Evolutionary conservation across 2,797 vertebrate species (phyloP), one percentile per base, ranked within the genome.

Genomic region (Hybognathus amarus): DNA sequence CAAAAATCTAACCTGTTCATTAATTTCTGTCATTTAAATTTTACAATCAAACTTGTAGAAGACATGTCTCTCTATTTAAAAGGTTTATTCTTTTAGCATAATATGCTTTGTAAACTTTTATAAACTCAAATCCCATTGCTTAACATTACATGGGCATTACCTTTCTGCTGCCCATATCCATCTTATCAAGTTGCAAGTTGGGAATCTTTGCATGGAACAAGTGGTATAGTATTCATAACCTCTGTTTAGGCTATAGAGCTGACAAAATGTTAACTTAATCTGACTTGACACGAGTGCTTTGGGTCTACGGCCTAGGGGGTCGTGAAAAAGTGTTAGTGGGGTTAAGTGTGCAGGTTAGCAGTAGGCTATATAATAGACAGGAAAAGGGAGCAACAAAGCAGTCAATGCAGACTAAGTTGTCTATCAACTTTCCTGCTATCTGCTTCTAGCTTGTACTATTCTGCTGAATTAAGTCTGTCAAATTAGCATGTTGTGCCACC

Each of bases 401-500:
- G 61, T 75, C 61, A 66, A 52, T 42, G 59, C 61, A 56, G 47
- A 52, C 36, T 73, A 20, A 17, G 24, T 59, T 36, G 56, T 63
- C 38, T 6, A 63, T 63, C 52, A 61, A 42, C 38, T n/a, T 71
- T 27, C 33, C 52, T 56, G 30, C 30, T n/a, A 15, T 80, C 61
- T 45, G n/a, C 67, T 67, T 17, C 47, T 73, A 52, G 67, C 42
- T 54, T 24, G 45, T 24, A 92, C 92, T 93, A 92, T 94, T 93
- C 68, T 93, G 92, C 94, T 93, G 91, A 92, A 92, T 91, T 91
- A 90, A 92, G 96, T 95, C 96, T 97, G 97, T 95, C 95, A 93
- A 95, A 97, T 98, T 97, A 98, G 92, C 95, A 94, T 93, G 93
- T 90, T 94, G 95, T 95, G 95, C 91, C 95, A 92, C 94, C 93